These are phyloP conservation scores for Peromyscus attwateri DNA, from an alignment of 2,797 vertebrate genomes.

Conservation along the genomic window DNA sequence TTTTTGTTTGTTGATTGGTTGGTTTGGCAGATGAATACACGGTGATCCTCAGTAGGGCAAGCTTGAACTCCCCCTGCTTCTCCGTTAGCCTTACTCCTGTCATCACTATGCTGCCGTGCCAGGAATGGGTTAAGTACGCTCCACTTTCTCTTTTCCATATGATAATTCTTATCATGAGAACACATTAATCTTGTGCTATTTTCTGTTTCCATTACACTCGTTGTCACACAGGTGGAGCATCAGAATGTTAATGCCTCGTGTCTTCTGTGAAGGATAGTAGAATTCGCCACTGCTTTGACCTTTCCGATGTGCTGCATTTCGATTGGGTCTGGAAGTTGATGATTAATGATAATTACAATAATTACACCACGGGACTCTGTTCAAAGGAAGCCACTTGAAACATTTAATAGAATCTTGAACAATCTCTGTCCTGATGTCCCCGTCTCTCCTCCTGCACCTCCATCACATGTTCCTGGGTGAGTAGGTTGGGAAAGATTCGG, in stretches of 20 bases:
- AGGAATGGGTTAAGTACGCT: constrained; percentile 80
- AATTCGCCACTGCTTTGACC: constrained; percentile 86
- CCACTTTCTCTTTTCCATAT: constrained; percentile 70
- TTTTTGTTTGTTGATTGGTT: not conserved
- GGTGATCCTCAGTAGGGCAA: not conserved
- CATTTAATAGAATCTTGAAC: constrained; percentile 82
- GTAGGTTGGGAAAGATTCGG: constrained; percentile 70
- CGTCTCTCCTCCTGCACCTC: constrained; percentile 70
- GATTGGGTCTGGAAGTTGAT: constrained; percentile 86
- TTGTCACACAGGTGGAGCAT: constrained; percentile 82
- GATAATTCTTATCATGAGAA: constrained; percentile 81
- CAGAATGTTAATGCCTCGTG: constrained; percentile 85
- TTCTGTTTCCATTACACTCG: constrained; percentile 87
- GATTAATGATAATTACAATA: constrained; percentile 88
- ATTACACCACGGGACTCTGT: constrained; percentile 83
- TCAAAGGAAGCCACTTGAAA: constrained; percentile 85
- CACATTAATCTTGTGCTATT: constrained; percentile 85
- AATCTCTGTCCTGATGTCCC: constrained; percentile 78
- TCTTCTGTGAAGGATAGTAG: constrained; percentile 81
- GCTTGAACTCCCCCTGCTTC: not conserved
- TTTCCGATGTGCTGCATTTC: constrained; percentile 85
- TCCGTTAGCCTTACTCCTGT: not conserved
- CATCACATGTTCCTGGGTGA: constrained; percentile 73
- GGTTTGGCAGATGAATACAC: not conserved
- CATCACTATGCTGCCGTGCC: not conserved